A percentile compares a stretch with the other conserved stretches of the same genome.
Evolutionary conservation across 2,797 vertebrate genomes (phyloP).

Genomic region (Bryconaethiops microstoma): DNA sequence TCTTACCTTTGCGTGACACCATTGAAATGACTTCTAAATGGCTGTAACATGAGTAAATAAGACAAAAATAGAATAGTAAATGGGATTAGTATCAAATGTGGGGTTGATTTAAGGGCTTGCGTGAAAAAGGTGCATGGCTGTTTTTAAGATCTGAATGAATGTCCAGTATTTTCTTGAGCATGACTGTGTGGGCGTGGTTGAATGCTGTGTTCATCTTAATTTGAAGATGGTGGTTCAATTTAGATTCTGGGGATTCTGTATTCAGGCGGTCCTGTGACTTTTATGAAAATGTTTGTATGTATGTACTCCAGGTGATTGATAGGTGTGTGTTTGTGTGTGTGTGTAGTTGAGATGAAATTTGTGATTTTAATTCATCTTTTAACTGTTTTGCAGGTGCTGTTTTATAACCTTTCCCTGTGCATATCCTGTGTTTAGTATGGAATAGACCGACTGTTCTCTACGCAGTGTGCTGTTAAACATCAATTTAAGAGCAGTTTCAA

Average conservation of each 20-base stretch:
- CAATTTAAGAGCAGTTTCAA: slow-evolving; percentile 46
- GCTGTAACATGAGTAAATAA: background rate
- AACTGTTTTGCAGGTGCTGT: slow-evolving; percentile 49
- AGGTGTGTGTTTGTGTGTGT: background rate
- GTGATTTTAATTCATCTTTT: slow-evolving; percentile 21
- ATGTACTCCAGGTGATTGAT: too few species aligned
- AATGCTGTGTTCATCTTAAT: background rate
- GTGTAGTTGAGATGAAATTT: background rate
- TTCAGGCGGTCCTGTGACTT: background rate
- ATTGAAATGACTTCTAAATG: background rate
- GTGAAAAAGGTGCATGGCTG: background rate
- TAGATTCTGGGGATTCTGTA: background rate
- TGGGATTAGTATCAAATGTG: background rate
- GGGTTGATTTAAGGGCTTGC: background rate
- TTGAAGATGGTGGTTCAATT: background rate
- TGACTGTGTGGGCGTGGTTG: background rate
- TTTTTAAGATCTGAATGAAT: background rate
- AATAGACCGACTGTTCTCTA: slow-evolving; percentile 41
- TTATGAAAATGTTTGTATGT: background rate
- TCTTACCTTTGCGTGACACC: background rate
- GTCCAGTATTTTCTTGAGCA: background rate
- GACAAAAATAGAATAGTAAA: background rate
- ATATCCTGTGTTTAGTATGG: slow-evolving; percentile 43
- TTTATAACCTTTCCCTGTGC: background rate
- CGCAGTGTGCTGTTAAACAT: background rate